Percentiles rank a stretch among this genome's conserved stretches.
Conservation (phyloP, 2,797 vertebrate species). For the Phyllotis vaccarum region DNA sequence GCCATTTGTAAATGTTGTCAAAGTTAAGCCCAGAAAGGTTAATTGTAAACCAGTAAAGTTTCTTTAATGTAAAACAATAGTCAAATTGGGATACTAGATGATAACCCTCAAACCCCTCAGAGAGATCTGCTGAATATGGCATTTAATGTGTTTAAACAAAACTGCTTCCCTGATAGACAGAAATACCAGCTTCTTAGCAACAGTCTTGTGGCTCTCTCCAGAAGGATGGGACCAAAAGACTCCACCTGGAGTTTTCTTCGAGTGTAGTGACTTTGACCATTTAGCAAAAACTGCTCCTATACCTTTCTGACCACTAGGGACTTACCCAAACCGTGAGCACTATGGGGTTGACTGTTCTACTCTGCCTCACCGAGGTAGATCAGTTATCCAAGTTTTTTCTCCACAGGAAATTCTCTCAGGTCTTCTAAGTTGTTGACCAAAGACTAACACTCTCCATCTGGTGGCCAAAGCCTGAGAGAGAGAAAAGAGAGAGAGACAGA, state of each 20-base stretch:
- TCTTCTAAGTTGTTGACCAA: not conserved
- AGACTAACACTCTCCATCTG: not conserved
- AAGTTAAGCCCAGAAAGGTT: not conserved
- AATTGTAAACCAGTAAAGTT: not conserved
- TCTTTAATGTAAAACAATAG: not conserved
- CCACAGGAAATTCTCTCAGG: not conserved
- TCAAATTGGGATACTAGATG: not conserved
- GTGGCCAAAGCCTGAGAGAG: not conserved
- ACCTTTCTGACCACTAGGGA: not conserved
- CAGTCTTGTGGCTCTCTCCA: not conserved
- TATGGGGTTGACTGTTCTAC: not conserved
- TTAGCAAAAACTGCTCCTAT: not conserved
- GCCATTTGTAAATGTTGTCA: not conserved
- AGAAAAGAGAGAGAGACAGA: not conserved
- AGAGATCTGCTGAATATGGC: not conserved
- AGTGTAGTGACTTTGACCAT: not conserved
- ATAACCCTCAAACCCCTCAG: not conserved
- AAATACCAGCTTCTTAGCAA: not conserved
- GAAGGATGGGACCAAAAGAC: not conserved
- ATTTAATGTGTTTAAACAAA: not conserved
- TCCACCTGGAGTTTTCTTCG: not conserved
- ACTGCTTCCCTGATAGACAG: not conserved
- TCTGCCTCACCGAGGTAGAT: no score
- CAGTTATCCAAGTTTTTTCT: not conserved
- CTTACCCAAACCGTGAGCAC: not conserved